Percentiles rank a stretch among this genome's conserved stretches.
These are phyloP conservation scores for Psammodynastes pulverulentus DNA, from an alignment of 2,113 vertebrate genomes.

Conservation along the genomic window DNA sequence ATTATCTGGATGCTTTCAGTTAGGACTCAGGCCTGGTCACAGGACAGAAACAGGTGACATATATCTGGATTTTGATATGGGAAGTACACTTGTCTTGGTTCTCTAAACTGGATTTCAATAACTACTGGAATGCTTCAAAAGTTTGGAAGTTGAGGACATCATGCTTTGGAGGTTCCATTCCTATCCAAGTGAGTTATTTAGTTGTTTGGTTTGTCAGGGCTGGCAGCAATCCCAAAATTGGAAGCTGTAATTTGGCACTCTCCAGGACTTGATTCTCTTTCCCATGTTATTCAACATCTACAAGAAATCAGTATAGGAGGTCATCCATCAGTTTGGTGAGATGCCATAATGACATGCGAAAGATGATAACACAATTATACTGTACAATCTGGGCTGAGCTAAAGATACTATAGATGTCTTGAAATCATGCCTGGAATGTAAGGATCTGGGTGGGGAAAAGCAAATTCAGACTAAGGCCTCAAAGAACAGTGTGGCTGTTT, in stretches of 20 bases:
- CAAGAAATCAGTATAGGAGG: background rate
- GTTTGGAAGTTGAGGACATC: background rate
- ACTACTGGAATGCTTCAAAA: background rate
- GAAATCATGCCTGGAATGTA: background rate
- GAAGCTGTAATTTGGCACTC: background rate
- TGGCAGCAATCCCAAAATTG: background rate
- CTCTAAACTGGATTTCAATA: background rate
- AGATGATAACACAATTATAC: background rate
- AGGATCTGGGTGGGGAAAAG: background rate
- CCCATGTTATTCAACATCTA: background rate
- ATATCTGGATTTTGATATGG: background rate
- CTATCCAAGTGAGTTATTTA: background rate
- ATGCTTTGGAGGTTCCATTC: background rate
- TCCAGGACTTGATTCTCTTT: background rate
- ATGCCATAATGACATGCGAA: background rate
- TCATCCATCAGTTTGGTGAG: background rate
- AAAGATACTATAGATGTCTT: background rate
- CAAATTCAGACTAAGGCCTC: background rate
- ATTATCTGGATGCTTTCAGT: background rate
- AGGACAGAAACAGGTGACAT: background rate
- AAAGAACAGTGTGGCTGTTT: background rate
- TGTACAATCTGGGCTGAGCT: background rate
- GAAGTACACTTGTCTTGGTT: background rate
- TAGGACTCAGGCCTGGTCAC: background rate
- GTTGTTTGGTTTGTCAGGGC: background rate